phyloP scores from a whole-genome alignment of 2,888 invertebrate species.

The Eupithecia vulgata region DNA sequence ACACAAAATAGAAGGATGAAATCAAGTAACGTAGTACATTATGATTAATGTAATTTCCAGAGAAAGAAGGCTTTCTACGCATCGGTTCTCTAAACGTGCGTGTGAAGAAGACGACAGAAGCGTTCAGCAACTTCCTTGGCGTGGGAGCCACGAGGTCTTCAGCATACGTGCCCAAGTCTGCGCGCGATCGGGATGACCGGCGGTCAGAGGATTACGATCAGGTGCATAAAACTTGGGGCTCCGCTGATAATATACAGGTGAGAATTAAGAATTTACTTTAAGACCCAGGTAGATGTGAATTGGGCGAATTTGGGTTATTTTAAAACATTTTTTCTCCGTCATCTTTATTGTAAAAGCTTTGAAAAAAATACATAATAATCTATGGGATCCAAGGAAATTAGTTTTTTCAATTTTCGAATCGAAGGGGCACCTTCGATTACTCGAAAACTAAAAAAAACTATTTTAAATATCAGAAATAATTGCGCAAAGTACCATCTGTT shows the following conservation, averaged over 20 bases:
- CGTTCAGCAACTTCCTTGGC: slow-evolving; percentile 95
- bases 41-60: slow-evolving; percentile 73
- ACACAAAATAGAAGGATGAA: background rate
- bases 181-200: slow-evolving; percentile 65
- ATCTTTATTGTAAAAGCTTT: too few species aligned
- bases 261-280: background rate
- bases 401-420: too few species aligned
- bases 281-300: too few species aligned
- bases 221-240: slow-evolving; percentile 94
- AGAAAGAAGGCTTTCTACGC: slow-evolving; percentile 95
- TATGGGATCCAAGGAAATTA: too few species aligned
- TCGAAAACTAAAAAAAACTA: too few species aligned
- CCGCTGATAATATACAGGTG: slow-evolving; percentile 93
- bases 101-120: slow-evolving; percentile 96
- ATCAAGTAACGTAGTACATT: background rate
- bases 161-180: slow-evolving; percentile 74
- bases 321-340: too few species aligned
- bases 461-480: too few species aligned
- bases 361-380: too few species aligned
- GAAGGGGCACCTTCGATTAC: too few species aligned
- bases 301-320: too few species aligned
- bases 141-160: slow-evolving; percentile 86
- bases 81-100: slow-evolving; percentile 96
- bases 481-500: too few species aligned
- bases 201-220: slow-evolving; percentile 83